Evolutionary conservation across 1,140 invertebrate genomes (phyloP), one percentile per base, ranked within the genome.

Genomic region (Chironomus tepperi): DNA sequence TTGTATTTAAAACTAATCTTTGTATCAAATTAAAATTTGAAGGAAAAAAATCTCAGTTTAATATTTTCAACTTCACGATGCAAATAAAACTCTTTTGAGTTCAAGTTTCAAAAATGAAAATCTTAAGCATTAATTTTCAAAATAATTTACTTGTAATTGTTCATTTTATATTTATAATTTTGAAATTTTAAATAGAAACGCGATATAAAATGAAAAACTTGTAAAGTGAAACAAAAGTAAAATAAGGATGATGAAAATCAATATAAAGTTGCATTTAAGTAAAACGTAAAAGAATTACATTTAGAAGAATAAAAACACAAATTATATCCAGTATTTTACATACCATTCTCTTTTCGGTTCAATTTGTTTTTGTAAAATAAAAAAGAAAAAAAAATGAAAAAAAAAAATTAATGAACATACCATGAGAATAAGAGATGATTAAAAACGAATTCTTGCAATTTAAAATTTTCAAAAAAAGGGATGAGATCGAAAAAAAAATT

Each of bases 231-330:
- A 70, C n/a, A 19, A 18, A 70, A 70, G 7, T 18, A 70, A 18
- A 34, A 34, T 34, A 34, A 34, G 24, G 24, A 34, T 34, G 24
- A 34, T 34, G 10, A 70, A 70, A 70, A 70, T 18, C 18, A 21
- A 70, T 70, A 70, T 18, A 70, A 70, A 19, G 18, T 70, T 70
- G 65, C 65, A 70, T 70, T 70, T 70, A 70, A 70, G 65, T 70
- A 21, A 70, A 19, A 57, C n/a, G 47, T 34, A 34, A 34, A 34
- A 34, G n/a, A 57, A 57, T 57, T 57, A 57, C 47, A 57, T 57
- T n/a, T 57, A 70, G 65, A 70, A 70, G 18, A 18, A 70, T 5
- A 70, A 10, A 19, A 70, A 18, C 19, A 70, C 5, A 70, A 19
- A 70, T 10, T 67, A 67, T 70, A 70, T 70, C 18, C 65, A 70